phyloP scores from a whole-genome alignment of 2,888 invertebrate genomes.

The Phengaris alcon region DNA sequence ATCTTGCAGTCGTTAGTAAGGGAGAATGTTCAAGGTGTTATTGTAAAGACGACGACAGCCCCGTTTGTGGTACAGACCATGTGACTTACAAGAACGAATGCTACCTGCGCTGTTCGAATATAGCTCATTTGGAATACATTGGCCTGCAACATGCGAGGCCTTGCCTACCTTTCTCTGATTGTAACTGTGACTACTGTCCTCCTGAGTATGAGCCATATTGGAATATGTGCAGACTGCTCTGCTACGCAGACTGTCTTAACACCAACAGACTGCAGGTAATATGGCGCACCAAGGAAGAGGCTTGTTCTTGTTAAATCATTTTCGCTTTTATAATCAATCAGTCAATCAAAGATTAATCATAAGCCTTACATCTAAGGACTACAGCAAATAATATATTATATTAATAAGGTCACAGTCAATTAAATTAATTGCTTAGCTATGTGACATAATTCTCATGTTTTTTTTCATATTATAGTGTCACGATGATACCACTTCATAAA shows the following conservation, averaged over 20 bases:
- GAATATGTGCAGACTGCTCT: slow-evolving; percentile 46
- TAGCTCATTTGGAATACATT: slow-evolving; percentile 31
- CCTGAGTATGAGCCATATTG: slow-evolving; percentile 42
- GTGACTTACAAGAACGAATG: slow-evolving; percentile 47
- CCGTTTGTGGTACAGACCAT: slow-evolving; percentile 48
- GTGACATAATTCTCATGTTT: too few species aligned
- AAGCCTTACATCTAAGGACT: too few species aligned
- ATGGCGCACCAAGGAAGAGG: slow-evolving; percentile 28
- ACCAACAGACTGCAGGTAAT: slow-evolving; percentile 22
- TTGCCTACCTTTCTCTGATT: slow-evolving; percentile 37
- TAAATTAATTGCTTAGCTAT: too few species aligned
- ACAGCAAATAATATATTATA: too few species aligned
- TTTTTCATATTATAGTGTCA: too few species aligned
- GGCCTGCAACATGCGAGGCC: slow-evolving; percentile 37
- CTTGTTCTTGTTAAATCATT: slow-evolving; percentile 34
- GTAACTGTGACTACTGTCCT: slow-evolving; percentile 40
- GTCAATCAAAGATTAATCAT: neutral
- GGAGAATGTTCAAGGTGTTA: slow-evolving; percentile 44
- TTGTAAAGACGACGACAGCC: slow-evolving; percentile 41
- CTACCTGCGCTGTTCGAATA: slow-evolving; percentile 44
- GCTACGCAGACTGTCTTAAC: slow-evolving; percentile 41
- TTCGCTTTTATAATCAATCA: neutral
- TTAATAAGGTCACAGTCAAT: too few species aligned
- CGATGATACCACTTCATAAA: too few species aligned
- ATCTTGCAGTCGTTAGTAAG: slow-evolving; percentile 37